Conservation (phyloP, 2,113 vertebrate genomes). For the Albula glossodonta region DNA sequence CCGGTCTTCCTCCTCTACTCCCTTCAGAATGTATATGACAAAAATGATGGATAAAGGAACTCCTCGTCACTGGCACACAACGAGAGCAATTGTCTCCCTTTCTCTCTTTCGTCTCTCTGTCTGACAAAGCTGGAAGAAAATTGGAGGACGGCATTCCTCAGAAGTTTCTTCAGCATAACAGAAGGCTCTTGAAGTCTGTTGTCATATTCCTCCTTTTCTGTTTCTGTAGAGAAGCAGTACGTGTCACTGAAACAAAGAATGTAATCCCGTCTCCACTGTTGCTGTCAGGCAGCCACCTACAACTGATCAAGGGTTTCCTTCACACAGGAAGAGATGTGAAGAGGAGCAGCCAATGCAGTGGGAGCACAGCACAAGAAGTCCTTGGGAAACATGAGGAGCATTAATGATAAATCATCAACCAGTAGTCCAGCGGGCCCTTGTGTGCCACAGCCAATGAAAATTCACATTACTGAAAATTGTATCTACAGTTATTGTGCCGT, state of each 20-base stretch:
- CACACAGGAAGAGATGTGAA: background rate
- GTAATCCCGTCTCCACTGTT: background rate
- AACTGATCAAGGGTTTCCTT: background rate
- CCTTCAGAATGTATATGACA: background rate
- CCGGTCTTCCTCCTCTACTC: background rate
- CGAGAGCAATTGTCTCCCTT: background rate
- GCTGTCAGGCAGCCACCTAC: background rate
- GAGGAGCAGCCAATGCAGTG: background rate
- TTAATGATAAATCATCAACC: background rate
- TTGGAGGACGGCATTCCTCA: background rate
- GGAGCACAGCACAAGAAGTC: background rate
- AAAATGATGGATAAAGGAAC: background rate
- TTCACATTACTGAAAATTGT: slow-evolving; percentile 4
- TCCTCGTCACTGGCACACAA: slow-evolving; percentile 2
- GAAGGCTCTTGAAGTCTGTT: slow-evolving; percentile 7
- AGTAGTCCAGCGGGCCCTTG: background rate
- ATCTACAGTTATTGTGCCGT: background rate
- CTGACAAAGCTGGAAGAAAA: background rate
- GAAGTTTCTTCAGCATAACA: background rate
- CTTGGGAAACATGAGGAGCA: background rate
- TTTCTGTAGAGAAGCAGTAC: slow-evolving; percentile 4
- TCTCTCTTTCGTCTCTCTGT: background rate
- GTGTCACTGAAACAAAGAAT: background rate
- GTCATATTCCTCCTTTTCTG: background rate
- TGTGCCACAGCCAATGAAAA: background rate